These are phyloP conservation scores for Pheosia gnoma DNA, from an alignment of 2,888 invertebrate genomes.

Conservation along the genomic window DNA sequence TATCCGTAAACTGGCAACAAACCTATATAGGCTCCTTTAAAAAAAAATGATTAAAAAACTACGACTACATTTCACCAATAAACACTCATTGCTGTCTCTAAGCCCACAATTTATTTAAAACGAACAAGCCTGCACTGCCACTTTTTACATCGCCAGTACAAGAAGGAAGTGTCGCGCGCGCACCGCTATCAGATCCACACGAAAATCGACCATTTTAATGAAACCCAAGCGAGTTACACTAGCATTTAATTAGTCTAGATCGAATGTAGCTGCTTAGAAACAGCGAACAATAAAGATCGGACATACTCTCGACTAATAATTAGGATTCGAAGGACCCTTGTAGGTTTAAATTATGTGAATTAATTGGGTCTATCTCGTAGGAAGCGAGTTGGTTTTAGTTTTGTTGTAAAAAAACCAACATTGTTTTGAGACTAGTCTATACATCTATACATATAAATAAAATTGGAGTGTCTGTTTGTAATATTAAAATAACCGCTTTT, in stretches of 20 bases:
- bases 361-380: conserved; percentile 53
- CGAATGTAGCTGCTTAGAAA: conserved; percentile 42
- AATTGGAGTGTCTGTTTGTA: too few relatives aligned
- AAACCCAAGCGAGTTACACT: conserved; percentile 34
- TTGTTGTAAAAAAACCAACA: neutral
- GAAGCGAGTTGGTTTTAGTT: conserved; percentile 23
- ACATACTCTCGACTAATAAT: conserved; percentile 61
- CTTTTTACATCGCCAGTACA: conserved; percentile 8
- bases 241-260: conserved; percentile 65
- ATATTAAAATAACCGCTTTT: too few relatives aligned
- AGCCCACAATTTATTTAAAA: neutral
- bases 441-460: too few relatives aligned
- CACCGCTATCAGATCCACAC: conserved; percentile 61
- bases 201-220: conserved; percentile 65
- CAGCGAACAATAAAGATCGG: conserved; percentile 65
- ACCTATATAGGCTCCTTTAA: neutral
- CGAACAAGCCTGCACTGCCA: neutral
- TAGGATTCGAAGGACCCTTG: conserved; percentile 56
- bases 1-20: neutral
- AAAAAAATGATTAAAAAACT: neutral
- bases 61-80: neutral
- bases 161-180: conserved; percentile 13
- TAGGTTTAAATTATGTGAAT: conserved; percentile 52
- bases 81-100: neutral
- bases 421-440: too few relatives aligned